Percentiles rank a stretch among this genome's conserved stretches.
phyloP scores from a whole-genome alignment of 92 coral and sea anemone species.

The Actinernus sp. region DNA sequence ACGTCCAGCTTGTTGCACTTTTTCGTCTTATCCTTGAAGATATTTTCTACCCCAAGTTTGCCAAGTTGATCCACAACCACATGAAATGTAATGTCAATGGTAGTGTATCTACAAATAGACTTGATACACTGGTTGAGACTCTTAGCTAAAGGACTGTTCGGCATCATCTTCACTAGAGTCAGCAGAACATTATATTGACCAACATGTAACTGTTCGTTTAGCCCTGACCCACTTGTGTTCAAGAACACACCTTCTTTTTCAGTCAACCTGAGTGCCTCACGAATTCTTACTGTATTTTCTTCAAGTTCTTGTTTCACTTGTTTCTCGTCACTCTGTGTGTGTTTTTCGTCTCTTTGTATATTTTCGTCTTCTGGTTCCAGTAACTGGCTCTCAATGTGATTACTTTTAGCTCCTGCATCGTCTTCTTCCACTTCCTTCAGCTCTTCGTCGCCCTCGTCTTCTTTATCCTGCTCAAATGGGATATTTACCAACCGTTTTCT shows the following conservation, averaged over 20 bases:
- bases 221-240: neutral
- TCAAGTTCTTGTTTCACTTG: neutral
- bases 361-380: neutral
- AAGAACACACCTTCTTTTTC: too few species aligned
- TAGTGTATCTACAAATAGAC: constrained; percentile 71
- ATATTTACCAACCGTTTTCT: constrained; percentile 31
- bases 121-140: constrained; percentile 59
- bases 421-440: neutral
- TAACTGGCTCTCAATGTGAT: neutral
- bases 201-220: constrained; percentile 5
- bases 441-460: neutral
- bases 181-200: constrained; percentile 45
- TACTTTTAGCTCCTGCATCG: neutral
- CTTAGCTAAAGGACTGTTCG: constrained; percentile 49
- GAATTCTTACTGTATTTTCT: too few species aligned
- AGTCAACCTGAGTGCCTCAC: too few species aligned
- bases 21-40: constrained; percentile 39
- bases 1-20: constrained; percentile 54
- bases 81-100: constrained; percentile 63
- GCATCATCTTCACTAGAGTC: constrained; percentile 58
- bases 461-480: neutral
- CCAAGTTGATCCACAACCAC: constrained; percentile 67
- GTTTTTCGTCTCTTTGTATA: neutral
- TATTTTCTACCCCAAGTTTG: constrained; percentile 26
- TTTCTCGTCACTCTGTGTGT: neutral